These are phyloP conservation scores for Hylyphantes graminicola DNA, from an alignment of 1,140 invertebrate species.

Conservation along the genomic window DNA sequence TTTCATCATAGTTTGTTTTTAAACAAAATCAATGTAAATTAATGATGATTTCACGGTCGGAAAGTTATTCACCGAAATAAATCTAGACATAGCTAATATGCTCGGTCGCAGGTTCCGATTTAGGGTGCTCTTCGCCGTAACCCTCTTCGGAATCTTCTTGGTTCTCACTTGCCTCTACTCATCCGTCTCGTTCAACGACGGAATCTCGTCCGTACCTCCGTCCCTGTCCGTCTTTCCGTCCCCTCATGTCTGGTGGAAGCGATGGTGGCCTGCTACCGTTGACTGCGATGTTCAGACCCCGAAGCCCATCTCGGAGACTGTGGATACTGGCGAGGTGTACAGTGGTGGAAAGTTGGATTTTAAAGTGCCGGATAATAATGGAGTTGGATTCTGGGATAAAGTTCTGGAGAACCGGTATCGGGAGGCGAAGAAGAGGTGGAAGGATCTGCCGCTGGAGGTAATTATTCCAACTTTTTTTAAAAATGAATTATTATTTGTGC, in stretches of 20 bases:
- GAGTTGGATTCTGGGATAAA: slow-evolving; percentile 39
- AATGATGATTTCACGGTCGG: too few species aligned
- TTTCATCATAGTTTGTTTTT: too few species aligned
- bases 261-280: not conserved
- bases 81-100: too few species aligned
- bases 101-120: slow-evolving; percentile 1
- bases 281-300: not conserved
- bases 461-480: not conserved
- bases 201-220: not conserved
- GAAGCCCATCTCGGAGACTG: not conserved
- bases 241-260: not conserved
- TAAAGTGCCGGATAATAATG: slow-evolving; percentile 22
- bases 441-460: slow-evolving; percentile 40
- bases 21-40: too few species aligned
- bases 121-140: not conserved
- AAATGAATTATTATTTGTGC: too few species aligned
- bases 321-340: slow-evolving; percentile 24
- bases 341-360: slow-evolving; percentile 29
- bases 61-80: too few species aligned
- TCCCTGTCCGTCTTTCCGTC: not conserved
- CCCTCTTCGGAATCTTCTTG: not conserved
- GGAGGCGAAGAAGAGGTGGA: slow-evolving; percentile 46
- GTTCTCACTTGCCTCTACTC: not conserved
- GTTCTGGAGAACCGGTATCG: slow-evolving; percentile 38
- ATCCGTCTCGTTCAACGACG: not conserved